Evolutionary conservation across 2,113 vertebrate species (phyloP).

Genomic region (Noctilio leporinus): DNA sequence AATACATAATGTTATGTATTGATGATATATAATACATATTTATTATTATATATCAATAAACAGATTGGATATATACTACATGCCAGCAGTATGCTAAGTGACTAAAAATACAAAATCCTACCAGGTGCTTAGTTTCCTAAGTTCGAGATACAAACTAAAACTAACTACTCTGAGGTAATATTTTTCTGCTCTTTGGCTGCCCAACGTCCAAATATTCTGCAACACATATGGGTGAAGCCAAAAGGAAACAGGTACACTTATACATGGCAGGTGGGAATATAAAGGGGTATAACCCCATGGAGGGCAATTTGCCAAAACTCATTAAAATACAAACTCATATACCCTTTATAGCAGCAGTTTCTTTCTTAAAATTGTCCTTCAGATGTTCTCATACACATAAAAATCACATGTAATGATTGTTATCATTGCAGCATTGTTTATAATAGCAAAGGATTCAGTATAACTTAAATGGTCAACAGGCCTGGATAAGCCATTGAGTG

Average conservation of each 20-base stretch:
- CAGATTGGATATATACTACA: not conserved
- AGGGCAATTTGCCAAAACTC: not conserved
- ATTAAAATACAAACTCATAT: not conserved
- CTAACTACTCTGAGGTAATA: not conserved
- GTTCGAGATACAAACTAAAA: not conserved
- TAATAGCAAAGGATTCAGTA: not conserved
- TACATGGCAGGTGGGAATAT: not conserved
- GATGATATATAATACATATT: not conserved
- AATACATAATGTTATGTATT: not conserved
- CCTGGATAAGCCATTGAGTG: not conserved
- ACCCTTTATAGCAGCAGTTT: not conserved
- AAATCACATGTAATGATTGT: not conserved
- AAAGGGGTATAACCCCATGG: not conserved
- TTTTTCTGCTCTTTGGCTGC: not conserved
- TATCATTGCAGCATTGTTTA: not conserved
- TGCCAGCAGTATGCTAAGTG: not conserved
- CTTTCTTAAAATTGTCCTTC: not conserved
- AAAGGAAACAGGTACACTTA: not conserved
- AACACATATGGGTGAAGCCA: not conserved
- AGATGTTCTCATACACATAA: not conserved
- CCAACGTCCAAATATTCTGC: not conserved
- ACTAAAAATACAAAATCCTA: conserved; percentile 13
- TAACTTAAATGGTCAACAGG: not conserved
- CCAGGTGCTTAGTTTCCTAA: not conserved
- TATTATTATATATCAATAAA: not conserved